phyloP scores from a whole-genome alignment of 2,888 invertebrate genomes.

The Dicyrtoma fusca region DNA sequence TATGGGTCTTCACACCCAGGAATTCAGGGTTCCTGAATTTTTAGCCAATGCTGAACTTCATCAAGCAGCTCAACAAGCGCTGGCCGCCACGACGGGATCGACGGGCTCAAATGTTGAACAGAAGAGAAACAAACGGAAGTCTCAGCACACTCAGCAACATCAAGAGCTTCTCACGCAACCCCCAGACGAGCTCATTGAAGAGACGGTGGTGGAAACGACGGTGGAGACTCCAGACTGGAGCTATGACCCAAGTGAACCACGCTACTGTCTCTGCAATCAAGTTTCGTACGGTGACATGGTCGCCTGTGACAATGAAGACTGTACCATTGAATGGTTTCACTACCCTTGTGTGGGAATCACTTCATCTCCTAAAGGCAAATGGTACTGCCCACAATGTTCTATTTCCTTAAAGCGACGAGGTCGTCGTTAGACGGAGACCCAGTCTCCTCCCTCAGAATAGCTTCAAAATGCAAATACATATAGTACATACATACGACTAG shows the following conservation, averaged over 20 bases:
- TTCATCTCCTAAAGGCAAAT: slow-evolving; percentile 95
- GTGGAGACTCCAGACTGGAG: slow-evolving; percentile 67
- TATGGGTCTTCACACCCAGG: slow-evolving; percentile 62
- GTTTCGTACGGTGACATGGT: slow-evolving; percentile 99
- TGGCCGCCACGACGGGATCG: slow-evolving; percentile 65
- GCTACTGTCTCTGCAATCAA: slow-evolving; percentile 95
- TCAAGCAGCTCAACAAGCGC: slow-evolving; percentile 72
- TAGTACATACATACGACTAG: neutral
- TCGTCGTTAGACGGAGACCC: slow-evolving; percentile 60
- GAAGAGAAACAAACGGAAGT: slow-evolving; percentile 55
- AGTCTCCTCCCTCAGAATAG: neutral
- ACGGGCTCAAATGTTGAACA: slow-evolving; percentile 48
- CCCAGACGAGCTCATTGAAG: slow-evolving; percentile 62
- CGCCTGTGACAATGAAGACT: slow-evolving; percentile 98
- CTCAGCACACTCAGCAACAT: slow-evolving; percentile 54
- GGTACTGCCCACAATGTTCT: slow-evolving; percentile 97
- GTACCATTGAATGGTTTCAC: slow-evolving; percentile 99
- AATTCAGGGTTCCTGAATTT: slow-evolving; percentile 72
- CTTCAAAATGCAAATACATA: too few relatives aligned
- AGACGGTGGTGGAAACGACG: slow-evolving; percentile 64
- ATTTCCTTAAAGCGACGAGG: slow-evolving; percentile 82
- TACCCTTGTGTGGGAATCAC: slow-evolving; percentile 96
- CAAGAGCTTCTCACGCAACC: slow-evolving; percentile 50
- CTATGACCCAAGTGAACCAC: slow-evolving; percentile 93
- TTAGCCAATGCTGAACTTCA: slow-evolving; percentile 60